Conservation (phyloP, 2,888 invertebrate genomes). For the Lutraria lutraria region DNA sequence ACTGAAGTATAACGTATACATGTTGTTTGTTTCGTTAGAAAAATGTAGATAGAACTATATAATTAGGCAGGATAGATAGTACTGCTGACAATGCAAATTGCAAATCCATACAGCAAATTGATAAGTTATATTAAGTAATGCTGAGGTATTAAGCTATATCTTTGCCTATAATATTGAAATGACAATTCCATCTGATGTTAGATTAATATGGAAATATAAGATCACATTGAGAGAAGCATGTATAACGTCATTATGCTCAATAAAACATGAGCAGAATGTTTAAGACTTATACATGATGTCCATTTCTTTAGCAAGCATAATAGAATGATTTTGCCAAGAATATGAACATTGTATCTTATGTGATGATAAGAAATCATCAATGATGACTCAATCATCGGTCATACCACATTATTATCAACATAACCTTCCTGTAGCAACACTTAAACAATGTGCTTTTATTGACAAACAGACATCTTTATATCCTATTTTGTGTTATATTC, state of each 20-base stretch:
- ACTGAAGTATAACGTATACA: not conserved
- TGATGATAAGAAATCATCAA: too few relatives aligned
- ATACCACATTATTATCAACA: not conserved
- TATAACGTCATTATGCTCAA: too few relatives aligned
- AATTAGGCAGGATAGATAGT: not conserved
- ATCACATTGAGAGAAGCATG: too few relatives aligned
- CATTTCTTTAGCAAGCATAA: too few relatives aligned
- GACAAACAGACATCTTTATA: not conserved
- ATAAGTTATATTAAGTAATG: not conserved
- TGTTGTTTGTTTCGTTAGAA: not conserved
- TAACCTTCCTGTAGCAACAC: not conserved
- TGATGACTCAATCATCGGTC: not conserved
- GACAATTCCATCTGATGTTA: too few relatives aligned
- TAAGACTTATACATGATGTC: too few relatives aligned
- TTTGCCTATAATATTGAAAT: too few relatives aligned
- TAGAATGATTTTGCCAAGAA: too few relatives aligned
- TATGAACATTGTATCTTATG: too few relatives aligned
- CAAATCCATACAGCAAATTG: not conserved
- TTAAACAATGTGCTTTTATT: not conserved
- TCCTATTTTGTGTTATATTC: not conserved
- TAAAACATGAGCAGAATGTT: too few relatives aligned
- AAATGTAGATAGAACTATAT: not conserved
- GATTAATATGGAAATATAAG: too few relatives aligned
- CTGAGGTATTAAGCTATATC: too few relatives aligned
- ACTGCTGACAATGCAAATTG: not conserved